A percentile compares a stretch with the other conserved stretches of the same genome.
Evolutionary conservation across 2,113 vertebrate genomes (phyloP).

Genomic region (Pleuronectes platessa): DNA sequence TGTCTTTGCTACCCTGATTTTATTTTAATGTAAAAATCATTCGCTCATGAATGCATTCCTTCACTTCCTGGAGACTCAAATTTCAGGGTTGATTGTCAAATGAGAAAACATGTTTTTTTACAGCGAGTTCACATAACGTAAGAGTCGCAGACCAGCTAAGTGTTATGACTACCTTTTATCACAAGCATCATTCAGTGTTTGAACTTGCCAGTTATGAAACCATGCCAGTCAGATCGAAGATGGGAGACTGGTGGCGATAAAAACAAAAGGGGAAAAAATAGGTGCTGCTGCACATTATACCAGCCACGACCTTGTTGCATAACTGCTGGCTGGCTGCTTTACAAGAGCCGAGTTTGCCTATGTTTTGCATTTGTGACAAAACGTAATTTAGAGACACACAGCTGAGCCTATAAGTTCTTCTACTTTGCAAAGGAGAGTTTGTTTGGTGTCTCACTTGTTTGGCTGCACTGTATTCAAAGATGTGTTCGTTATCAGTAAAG

Average conservation of each 20-base stretch:
- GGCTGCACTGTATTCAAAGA: background rate
- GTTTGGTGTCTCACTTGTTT: slow-evolving; percentile 12
- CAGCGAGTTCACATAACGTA: background rate
- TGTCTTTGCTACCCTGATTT: background rate
- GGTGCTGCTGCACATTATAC: background rate
- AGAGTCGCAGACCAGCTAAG: background rate
- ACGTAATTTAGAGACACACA: slow-evolving; percentile 22
- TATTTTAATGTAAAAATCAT: background rate
- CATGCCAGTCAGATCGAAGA: background rate
- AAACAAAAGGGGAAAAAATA: background rate
- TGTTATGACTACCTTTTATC: slow-evolving; percentile 35
- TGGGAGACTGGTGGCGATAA: background rate
- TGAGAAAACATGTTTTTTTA: background rate
- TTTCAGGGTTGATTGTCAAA: slow-evolving; percentile 8
- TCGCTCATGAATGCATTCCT: background rate
- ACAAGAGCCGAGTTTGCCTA: background rate
- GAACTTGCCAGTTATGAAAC: slow-evolving; percentile 16
- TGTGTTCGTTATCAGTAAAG: background rate
- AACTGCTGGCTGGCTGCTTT: slow-evolving; percentile 21
- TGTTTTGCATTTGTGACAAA: slow-evolving; percentile 45
- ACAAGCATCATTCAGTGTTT: background rate
- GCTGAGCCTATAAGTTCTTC: background rate
- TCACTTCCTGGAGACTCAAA: background rate
- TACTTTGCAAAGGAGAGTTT: slow-evolving; percentile 26
- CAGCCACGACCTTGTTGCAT: slow-evolving; percentile 20